Conservation (phyloP, 35 echinoderm and acorn worm genomes). For the Acanthaster planci region DNA sequence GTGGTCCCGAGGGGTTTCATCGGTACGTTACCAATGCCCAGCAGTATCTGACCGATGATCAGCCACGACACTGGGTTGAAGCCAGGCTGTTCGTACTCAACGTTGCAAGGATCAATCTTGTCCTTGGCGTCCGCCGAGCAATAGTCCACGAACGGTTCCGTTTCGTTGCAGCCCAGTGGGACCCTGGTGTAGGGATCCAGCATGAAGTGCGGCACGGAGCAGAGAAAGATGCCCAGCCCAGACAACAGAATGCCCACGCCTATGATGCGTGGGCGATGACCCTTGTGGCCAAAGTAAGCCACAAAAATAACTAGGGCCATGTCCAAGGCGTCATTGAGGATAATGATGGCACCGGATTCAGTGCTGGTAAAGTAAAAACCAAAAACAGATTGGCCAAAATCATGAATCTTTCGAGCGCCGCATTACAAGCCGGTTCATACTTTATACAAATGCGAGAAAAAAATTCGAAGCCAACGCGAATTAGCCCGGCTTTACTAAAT, state of each 20-base stretch:
- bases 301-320: conserved; percentile 38
- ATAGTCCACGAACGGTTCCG: neutral
- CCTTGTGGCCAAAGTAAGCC: conserved; percentile 49
- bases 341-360: conserved; percentile 58
- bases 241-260: conserved; percentile 33
- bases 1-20: conserved; percentile 29
- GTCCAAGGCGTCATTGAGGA: conserved; percentile 46
- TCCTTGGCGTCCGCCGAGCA: neutral
- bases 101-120: neutral
- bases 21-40: conserved; percentile 34
- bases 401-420: too few species aligned
- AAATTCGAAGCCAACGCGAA: too few species aligned
- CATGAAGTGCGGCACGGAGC: conserved; percentile 55
- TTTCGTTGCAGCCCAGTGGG: neutral
- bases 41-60: conserved; percentile 45
- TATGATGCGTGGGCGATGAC: conserved; percentile 54
- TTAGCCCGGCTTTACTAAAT: too few species aligned
- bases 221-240: conserved; percentile 50
- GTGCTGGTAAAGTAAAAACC: conserved; percentile 10
- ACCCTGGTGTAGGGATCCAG: neutral
- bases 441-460: too few species aligned
- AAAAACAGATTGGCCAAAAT: too few species aligned
- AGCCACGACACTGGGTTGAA: conserved; percentile 35
- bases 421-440: too few species aligned
- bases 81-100: neutral